Percentiles rank a stretch among this genome's conserved stretches.
phyloP scores from a whole-genome alignment of 1,140 invertebrate genomes.

The Drosophila micromelanica region DNA sequence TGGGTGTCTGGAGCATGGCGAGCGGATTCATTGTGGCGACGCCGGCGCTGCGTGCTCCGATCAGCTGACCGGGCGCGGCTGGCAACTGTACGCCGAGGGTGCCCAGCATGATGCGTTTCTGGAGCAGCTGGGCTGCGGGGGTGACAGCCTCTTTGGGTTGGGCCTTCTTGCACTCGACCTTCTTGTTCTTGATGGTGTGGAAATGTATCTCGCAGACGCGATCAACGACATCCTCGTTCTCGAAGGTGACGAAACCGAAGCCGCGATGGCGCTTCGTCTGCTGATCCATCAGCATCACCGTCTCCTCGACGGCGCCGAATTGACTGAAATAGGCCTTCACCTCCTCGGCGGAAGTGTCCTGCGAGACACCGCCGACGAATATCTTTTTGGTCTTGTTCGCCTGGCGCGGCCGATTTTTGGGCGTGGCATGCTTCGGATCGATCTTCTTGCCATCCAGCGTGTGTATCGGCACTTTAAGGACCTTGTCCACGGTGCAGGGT shows the following conservation, averaged over 20 bases:
- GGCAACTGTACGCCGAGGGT: constrained; percentile 88
- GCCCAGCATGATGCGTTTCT: constrained; percentile 90
- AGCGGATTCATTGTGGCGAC: constrained; percentile 87
- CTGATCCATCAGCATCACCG: constrained; percentile 97
- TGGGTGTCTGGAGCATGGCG: constrained; percentile 86
- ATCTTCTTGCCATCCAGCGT: constrained; percentile 97
- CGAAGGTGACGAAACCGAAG: constrained; percentile 96
- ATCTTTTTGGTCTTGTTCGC: constrained; percentile 96
- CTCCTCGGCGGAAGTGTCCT: constrained; percentile 95
- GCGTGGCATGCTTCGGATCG: constrained; percentile 96
- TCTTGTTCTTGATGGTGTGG: constrained; percentile 97
- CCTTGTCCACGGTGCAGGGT: constrained; percentile 94
- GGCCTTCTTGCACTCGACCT: constrained; percentile 96
- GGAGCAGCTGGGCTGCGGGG: constrained; percentile 88
- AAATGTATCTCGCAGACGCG: constrained; percentile 96
- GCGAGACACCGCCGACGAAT: constrained; percentile 95
- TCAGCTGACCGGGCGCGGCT: constrained; percentile 81
- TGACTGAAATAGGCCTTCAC: constrained; percentile 96
- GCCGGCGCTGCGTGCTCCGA: constrained; percentile 85
- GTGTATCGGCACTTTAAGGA: constrained; percentile 94
- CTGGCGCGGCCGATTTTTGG: constrained; percentile 93
- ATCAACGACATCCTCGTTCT: constrained; percentile 95
- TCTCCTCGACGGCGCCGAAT: constrained; percentile 96
- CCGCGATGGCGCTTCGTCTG: constrained; percentile 95
- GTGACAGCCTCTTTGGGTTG: constrained; percentile 96